A percentile compares a stretch with the other conserved stretches of the same genome.
phyloP scores from a whole-genome alignment of 2,888 invertebrate species.

The Automeris io region DNA sequence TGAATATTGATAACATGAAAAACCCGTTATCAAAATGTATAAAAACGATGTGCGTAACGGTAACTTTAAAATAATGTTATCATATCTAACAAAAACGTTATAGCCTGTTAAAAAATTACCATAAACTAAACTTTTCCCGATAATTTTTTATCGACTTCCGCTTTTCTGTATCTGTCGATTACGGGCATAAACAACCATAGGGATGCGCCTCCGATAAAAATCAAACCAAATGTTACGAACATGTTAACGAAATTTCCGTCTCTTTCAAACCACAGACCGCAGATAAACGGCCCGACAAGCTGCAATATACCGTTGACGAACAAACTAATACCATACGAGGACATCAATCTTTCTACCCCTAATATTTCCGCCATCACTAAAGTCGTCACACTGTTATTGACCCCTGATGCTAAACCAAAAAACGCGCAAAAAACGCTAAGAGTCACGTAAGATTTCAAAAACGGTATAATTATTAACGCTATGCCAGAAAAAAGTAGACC shows the following conservation, averaged over 20 bases:
- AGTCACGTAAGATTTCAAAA: slow-evolving; percentile 78
- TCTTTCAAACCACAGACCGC: slow-evolving; percentile 82
- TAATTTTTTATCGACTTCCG: slow-evolving; percentile 1
- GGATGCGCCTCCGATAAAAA: slow-evolving; percentile 83
- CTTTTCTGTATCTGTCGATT: slow-evolving; percentile 67
- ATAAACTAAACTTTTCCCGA: slow-evolving; percentile 1
- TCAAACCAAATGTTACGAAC: slow-evolving; percentile 85
- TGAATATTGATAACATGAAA: no score
- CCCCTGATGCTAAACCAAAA: slow-evolving; percentile 89
- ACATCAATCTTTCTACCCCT: slow-evolving; percentile 89
- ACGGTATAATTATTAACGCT: slow-evolving; percentile 83
- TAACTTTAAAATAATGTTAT: no score
- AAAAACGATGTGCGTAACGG: no score
- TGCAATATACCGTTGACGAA: slow-evolving; percentile 91
- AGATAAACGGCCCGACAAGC: slow-evolving; percentile 87
- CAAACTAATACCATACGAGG: slow-evolving; percentile 90
- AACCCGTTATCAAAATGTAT: no score
- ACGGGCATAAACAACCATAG: slow-evolving; percentile 88
- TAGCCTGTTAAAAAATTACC: neutral
- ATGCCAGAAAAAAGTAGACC: slow-evolving; percentile 87
- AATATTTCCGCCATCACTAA: slow-evolving; percentile 92
- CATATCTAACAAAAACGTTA: no score
- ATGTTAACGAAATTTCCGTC: slow-evolving; percentile 81
- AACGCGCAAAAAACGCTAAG: slow-evolving; percentile 84
- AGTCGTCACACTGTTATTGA: slow-evolving; percentile 90